Evolutionary conservation across 1,140 invertebrate species (phyloP).

Genomic region (Orchestia grillus): DNA sequence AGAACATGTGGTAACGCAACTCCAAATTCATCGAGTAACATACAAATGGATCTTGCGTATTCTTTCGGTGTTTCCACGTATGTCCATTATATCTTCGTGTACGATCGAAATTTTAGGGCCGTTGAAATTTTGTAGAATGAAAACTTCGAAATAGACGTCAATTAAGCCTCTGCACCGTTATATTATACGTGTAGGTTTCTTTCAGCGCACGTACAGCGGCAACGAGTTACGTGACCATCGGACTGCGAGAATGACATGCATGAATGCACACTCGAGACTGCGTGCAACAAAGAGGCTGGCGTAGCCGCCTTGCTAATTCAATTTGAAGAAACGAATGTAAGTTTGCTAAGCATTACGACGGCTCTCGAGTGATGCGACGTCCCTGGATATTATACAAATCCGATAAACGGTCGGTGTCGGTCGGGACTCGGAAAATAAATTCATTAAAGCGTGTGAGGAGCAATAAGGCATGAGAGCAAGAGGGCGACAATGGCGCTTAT

Average conservation of each 20-base stretch:
- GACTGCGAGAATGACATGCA: background rate
- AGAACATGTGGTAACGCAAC: background rate
- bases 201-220: background rate
- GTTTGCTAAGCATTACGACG: slow-evolving; percentile 7
- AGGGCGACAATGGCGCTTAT: slow-evolving; percentile 13
- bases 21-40: background rate
- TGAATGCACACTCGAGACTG: background rate
- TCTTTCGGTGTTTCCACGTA: background rate
- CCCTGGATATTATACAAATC: background rate
- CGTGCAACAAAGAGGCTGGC: background rate
- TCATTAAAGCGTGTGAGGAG: background rate
- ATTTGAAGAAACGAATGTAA: background rate
- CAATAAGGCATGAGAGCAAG: background rate
- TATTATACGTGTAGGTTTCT: background rate
- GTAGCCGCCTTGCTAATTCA: background rate
- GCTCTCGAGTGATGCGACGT: background rate
- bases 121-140: background rate
- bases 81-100: no score
- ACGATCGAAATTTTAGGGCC: no score
- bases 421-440: background rate
- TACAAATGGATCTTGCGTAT: background rate
- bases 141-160: background rate
- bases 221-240: background rate
- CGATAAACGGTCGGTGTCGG: background rate
- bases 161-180: background rate